phyloP scores from a whole-genome alignment of 2,797 vertebrate genomes.

The Syngnathus rostellatus region DNA sequence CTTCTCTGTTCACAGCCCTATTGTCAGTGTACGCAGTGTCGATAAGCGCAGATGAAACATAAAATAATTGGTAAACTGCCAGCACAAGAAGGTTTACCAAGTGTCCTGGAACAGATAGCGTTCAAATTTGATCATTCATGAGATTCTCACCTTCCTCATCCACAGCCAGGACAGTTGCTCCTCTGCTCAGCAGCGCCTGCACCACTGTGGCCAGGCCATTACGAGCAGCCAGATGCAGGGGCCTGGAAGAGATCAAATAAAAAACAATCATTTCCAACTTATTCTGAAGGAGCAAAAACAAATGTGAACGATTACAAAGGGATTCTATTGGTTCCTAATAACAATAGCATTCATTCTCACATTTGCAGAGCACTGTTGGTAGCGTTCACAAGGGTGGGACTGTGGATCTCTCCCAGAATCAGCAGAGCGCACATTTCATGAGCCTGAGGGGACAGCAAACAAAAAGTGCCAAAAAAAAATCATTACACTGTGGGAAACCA shows the following conservation, averaged over 20 bases:
- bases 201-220: constrained; percentile 94
- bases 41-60: too few species aligned
- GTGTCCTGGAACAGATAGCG: too few species aligned
- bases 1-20: too few species aligned
- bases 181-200: constrained; percentile 91
- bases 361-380: constrained; percentile 95
- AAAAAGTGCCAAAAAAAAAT: background rate
- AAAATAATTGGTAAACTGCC: background rate
- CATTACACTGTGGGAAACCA: background rate
- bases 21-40: too few species aligned
- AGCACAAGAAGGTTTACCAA: background rate
- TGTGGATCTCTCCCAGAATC: constrained; percentile 94
- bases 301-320: background rate
- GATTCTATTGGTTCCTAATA: background rate
- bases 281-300: background rate
- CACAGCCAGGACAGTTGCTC: constrained; percentile 94
- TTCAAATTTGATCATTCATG: background rate
- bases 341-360: constrained; percentile 64
- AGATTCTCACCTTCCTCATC: constrained; percentile 84
- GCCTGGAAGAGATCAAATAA: constrained; percentile 63
- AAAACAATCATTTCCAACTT: background rate
- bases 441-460: constrained; percentile 64
- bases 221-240: constrained; percentile 92
- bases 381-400: constrained; percentile 93
- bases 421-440: constrained; percentile 99